Conservation (phyloP, 2,888 invertebrate genomes). For the Vesta saturnalis region DNA sequence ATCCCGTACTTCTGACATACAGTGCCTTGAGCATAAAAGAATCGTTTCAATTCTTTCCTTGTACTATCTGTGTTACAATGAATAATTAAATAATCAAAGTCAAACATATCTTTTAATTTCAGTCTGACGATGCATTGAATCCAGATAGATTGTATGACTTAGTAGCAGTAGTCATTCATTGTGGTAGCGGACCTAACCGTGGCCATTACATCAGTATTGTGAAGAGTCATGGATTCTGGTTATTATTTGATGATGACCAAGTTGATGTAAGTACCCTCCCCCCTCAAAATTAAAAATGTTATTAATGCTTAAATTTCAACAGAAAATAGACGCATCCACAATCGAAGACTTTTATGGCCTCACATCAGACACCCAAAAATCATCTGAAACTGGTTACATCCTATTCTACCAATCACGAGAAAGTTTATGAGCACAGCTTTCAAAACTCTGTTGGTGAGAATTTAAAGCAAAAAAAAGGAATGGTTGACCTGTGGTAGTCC, state of each 20-base stretch:
- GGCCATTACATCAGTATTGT: constrained; percentile 99
- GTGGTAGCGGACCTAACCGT: constrained; percentile 98
- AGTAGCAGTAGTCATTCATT: constrained; percentile 99
- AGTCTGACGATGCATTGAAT: constrained; percentile 99
- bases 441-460: constrained; percentile 18
- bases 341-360: constrained; percentile 99
- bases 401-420: constrained; percentile 94
- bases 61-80: too few relatives aligned
- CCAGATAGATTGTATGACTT: constrained; percentile 98
- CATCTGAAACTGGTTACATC: constrained; percentile 99
- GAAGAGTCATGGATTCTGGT: constrained; percentile 99
- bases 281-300: too few relatives aligned
- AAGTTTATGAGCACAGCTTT: constrained; percentile 51
- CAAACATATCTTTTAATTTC: constrained; percentile 48
- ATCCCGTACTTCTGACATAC: too few relatives aligned
- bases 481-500: constrained; percentile 7
- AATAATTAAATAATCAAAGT: not conserved
- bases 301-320: too few relatives aligned
- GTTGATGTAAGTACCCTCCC: constrained; percentile 85
- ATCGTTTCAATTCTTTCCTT: too few relatives aligned
- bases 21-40: too few relatives aligned
- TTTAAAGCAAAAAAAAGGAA: too few relatives aligned
- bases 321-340: constrained; percentile 99
- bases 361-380: constrained; percentile 98
- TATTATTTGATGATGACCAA: constrained; percentile 99